Evolutionary conservation across 2,888 invertebrate genomes (phyloP).

Genomic region (Phaonia tiefii): DNA sequence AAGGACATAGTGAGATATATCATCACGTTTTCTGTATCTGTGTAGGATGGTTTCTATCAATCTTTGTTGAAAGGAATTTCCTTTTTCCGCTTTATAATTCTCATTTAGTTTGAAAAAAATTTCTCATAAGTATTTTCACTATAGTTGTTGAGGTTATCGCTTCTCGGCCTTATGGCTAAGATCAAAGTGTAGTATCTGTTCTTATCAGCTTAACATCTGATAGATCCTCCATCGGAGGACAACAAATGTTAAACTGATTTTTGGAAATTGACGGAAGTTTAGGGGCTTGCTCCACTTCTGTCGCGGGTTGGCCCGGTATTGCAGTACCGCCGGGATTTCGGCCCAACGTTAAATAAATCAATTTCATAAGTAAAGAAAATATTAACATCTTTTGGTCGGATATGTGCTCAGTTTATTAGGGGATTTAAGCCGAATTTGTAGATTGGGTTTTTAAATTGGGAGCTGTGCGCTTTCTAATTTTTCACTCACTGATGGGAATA

Average conservation of each 20-base stretch:
- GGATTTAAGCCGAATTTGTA: no score
- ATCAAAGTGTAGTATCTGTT: slow-evolving; percentile 86
- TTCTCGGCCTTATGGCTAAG: slow-evolving; percentile 83
- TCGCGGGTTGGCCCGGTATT: slow-evolving; percentile 86
- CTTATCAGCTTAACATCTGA: slow-evolving; percentile 87
- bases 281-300: slow-evolving; percentile 85
- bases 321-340: slow-evolving; percentile 64
- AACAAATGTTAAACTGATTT: slow-evolving; percentile 63
- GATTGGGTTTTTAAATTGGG: no score
- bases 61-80: no score
- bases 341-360: slow-evolving; percentile 47
- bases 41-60: no score
- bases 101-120: not conserved
- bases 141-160: slow-evolving; percentile 59
- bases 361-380: no score
- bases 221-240: slow-evolving; percentile 68
- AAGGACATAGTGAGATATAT: no score
- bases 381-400: no score
- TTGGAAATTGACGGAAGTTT: slow-evolving; percentile 82
- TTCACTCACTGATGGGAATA: no score
- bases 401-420: no score
- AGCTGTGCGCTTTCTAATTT: no score
- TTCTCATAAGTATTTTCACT: not conserved
- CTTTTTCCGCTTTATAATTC: slow-evolving; percentile 35
- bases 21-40: no score